phyloP scores from a whole-genome alignment of 2,888 invertebrate genomes.

The Limnephilus lunatus region DNA sequence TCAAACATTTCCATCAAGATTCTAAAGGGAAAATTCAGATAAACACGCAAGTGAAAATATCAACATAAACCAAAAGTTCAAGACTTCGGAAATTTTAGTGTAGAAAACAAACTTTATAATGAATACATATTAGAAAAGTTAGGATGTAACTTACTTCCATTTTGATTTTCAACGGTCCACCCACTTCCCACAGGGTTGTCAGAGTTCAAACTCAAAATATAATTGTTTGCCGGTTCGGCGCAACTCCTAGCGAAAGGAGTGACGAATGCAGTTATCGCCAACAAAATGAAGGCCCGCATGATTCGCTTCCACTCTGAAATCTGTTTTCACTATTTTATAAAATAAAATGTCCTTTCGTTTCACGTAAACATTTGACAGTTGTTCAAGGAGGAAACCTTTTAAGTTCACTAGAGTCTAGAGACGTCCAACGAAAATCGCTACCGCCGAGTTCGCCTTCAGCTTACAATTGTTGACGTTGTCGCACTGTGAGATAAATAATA shows the following conservation, averaged over 20 bases:
- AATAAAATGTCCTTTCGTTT: not conserved
- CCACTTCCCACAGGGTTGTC: conserved; percentile 58
- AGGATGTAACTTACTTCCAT: conserved; percentile 72
- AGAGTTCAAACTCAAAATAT: conserved; percentile 62
- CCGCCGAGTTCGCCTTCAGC: not conserved
- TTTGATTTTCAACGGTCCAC: conserved; percentile 72
- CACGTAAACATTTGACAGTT: conserved; percentile 30
- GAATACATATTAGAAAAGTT: not conserved
- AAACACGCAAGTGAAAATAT: not conserved
- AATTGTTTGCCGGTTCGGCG: conserved; percentile 47
- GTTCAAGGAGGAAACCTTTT: conserved; percentile 2
- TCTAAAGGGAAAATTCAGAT: not conserved
- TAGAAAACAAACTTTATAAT: not conserved
- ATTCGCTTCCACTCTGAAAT: not conserved
- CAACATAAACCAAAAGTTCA: not conserved
- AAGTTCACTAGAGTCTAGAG: not conserved
- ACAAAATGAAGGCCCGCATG: conserved; percentile 38
- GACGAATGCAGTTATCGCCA: conserved; percentile 15
- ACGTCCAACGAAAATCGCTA: not conserved
- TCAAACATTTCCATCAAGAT: not conserved
- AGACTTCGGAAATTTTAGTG: not conserved
- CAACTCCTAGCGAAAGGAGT: conserved; percentile 44
- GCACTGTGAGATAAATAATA: not conserved
- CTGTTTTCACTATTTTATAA: not conserved
- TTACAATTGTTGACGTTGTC: not conserved